Evolutionary conservation across 2,797 vertebrate species (phyloP), one percentile per base, ranked within the genome.

Genomic region (Myotis planiceps): DNA sequence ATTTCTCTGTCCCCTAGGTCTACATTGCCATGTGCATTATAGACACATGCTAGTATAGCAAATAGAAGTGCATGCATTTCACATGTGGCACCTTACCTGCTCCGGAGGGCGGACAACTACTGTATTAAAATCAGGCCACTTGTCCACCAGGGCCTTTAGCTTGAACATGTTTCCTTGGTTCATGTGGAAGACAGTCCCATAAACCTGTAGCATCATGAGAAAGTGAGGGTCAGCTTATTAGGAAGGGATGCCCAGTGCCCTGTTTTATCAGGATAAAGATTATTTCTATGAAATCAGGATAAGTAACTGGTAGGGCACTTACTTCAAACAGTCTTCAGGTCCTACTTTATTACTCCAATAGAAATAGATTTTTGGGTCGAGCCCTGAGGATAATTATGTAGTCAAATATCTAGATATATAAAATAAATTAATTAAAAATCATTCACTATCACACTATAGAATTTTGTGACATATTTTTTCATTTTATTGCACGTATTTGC

Each of bases 61-160:
- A 58, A 72, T 0, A 32, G 29, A 86, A 32, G 4, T 8, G 5
- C 32, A 25, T 66, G 63, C 68, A n/a, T 39, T 75, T 25, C 23
- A 65, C 9, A 2, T 12, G 5, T 16, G 27, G 47, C 16, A 45
- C 2, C 86, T 95, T 93, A 97, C 96, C 93, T 97, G 79, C 63
- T 96, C 93, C 47, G 74, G 81, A 60, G 96, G 97, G 34, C 93
- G 87, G 29, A 97, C 32, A 21, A 97, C 88, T 29, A 97, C 96
- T 12, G 97, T 97, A 2, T 68, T 96, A 74, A 97, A 97, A 78
- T 96, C 89, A 78, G 97, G 97, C 97, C 97, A 97, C 53, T 94
- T 97, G 89, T 97, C 97, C 6, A 97, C 97, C 19, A 97, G 2
- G 8, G 80, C 97, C 65, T 96, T 97, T n/a, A 93, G 55, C 0